phyloP scores from a whole-genome alignment of 1,140 invertebrate genomes.

The Andricus grossulariae region DNA sequence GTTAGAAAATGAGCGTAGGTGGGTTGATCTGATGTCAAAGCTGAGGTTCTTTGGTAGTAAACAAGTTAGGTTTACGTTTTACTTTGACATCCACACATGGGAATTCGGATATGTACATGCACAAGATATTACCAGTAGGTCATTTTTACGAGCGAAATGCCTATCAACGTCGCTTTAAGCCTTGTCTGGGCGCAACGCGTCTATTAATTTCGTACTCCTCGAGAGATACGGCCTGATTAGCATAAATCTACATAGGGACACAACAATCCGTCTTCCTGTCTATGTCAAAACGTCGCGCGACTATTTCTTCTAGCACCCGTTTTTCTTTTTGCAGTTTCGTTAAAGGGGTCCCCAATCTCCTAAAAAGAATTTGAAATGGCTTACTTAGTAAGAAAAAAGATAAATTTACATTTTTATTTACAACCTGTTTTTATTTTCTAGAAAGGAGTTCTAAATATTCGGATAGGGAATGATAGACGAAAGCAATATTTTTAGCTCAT shows the following conservation, averaged over 20 bases:
- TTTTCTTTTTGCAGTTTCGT: background rate
- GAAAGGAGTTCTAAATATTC: too few relatives aligned
- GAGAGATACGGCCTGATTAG: background rate
- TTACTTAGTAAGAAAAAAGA: background rate
- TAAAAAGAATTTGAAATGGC: background rate
- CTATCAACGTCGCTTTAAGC: slow-evolving; percentile 19
- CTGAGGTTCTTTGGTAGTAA: background rate
- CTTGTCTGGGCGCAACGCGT: slow-evolving; percentile 14
- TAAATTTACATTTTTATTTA: background rate
- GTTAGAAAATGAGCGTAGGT: background rate
- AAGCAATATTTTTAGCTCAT: too few relatives aligned
- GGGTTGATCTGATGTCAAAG: background rate
- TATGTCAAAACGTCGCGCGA: slow-evolving; percentile 2
- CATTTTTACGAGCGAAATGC: slow-evolving; percentile 13
- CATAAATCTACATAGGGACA: slow-evolving; percentile 22
- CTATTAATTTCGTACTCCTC: slow-evolving; percentile 26
- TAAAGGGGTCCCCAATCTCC: background rate
- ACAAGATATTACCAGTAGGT: background rate
- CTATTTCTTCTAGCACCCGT: background rate
- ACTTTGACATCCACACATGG: slow-evolving; percentile 1
- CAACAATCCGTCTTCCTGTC: slow-evolving; percentile 6
- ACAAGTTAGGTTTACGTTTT: background rate
- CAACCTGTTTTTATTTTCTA: too few relatives aligned
- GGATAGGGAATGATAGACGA: too few relatives aligned
- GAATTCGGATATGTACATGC: background rate